Evolutionary conservation across 1,140 invertebrate genomes (phyloP), one percentile per base, ranked within the genome.

Genomic region (Penaeus chinensis): DNA sequence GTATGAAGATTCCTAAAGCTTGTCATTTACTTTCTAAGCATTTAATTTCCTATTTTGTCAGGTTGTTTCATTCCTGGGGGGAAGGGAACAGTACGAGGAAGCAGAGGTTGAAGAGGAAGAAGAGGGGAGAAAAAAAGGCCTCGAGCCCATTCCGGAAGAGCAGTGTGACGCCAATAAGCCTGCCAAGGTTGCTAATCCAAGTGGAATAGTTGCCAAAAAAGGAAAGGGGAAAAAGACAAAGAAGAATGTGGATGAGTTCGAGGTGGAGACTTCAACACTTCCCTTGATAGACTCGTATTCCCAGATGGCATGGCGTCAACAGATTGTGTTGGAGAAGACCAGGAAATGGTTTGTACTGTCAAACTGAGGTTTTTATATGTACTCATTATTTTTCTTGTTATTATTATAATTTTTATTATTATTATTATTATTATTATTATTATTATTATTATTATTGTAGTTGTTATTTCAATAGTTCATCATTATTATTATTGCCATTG

Each of bases 51-150:
- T 8, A 63, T 74, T 62, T 84, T 22, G 61, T 54, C 60, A 85
- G 84, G 84, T 85, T 24, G 84, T 85, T 19, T 85, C 84, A 19
- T 85, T 85, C 66, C 63, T 85, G 42, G 84, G 84, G 66, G 84
- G 84, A 18, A 85, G 61, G 22, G 84, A 85, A 19, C 84, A 80
- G 76, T 85, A 85, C 32, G 84, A 85, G 54, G 84, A 78, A 37
- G 1, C 65, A 11, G 74, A 66, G 18, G 4, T 27, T 0, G 74
- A 19, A 47, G 42, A 22, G n/a, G 19, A 54, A 8, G 37, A 77
- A 65, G 18, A 22, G 11, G 76, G 47, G 16, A 18, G 27, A 42
- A 54, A 54, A 54, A 54, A 54, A 16, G 54, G 54, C 16, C 20
- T 66, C 5, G 74, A 85, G 3, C 42, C 37, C 65, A 74, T 74